Percentiles rank a stretch among this genome's conserved stretches.
Conservation (phyloP, 2,888 invertebrate species). For the Agrochola lychnidis region DNA sequence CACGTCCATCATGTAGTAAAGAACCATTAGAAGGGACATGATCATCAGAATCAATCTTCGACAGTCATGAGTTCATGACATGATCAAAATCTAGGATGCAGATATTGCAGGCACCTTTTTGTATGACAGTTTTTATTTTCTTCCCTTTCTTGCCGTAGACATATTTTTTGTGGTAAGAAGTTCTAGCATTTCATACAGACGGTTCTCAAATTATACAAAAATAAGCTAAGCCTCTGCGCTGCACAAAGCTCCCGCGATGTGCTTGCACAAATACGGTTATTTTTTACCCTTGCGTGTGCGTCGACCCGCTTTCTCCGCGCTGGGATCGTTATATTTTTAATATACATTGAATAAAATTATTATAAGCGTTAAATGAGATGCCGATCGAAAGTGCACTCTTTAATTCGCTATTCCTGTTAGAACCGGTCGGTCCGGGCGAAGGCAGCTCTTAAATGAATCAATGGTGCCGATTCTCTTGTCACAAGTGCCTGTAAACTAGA, state of each 20-base stretch:
- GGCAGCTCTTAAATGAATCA: neutral
- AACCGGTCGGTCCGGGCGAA: neutral
- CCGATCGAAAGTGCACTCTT: slow-evolving; percentile 45
- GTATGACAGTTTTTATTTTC: too few relatives aligned
- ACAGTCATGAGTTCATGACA: neutral
- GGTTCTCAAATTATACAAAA: slow-evolving; percentile 13
- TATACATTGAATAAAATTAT: slow-evolving; percentile 47
- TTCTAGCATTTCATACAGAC: neutral
- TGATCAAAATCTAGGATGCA: too few relatives aligned
- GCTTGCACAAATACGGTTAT: slow-evolving; percentile 62
- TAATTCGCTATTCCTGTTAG: slow-evolving; percentile 13
- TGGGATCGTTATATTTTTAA: slow-evolving; percentile 54
- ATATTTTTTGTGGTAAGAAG: neutral
- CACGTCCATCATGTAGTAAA: too few relatives aligned
- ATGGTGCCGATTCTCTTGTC: too few relatives aligned
- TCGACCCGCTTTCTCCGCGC: slow-evolving; percentile 62
- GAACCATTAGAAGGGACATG: neutral
- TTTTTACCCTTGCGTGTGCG: slow-evolving; percentile 60
- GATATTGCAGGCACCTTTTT: too few relatives aligned
- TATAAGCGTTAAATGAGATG: slow-evolving; percentile 33
- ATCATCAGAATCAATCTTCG: too few relatives aligned
- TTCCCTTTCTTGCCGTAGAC: too few relatives aligned
- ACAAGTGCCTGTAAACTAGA: too few relatives aligned
- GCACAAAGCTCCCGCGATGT: slow-evolving; percentile 46
- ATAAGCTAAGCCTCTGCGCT: slow-evolving; percentile 14